Conservation (phyloP, 2,113 vertebrate genomes). For the Porphyrio hochstetteri region DNA sequence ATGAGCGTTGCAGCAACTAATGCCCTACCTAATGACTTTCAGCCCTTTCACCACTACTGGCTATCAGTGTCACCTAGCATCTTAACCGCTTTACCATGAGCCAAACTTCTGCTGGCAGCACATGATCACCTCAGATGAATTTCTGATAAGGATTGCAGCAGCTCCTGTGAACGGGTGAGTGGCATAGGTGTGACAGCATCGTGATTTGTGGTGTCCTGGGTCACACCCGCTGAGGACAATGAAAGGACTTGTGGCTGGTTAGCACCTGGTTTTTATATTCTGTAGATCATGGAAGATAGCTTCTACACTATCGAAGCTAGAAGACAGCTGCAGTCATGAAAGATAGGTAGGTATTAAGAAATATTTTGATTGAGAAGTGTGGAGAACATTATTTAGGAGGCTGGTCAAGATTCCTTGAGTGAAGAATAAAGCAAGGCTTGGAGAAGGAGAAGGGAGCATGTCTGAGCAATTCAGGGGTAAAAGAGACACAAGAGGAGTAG, state of each 20-base stretch:
- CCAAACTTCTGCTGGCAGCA: not conserved
- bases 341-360: not conserved
- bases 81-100: not conserved
- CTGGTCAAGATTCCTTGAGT: not conserved
- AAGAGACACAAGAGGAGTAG: not conserved
- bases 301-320: not conserved
- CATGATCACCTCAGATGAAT: not conserved
- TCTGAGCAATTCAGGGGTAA: not conserved
- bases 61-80: not conserved
- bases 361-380: not conserved
- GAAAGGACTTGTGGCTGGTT: not conserved
- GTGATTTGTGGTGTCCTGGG: not conserved
- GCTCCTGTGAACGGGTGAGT: not conserved
- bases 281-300: not conserved
- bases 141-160: not conserved
- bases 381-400: not conserved
- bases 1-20: not conserved
- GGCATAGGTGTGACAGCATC: not conserved
- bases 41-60: not conserved
- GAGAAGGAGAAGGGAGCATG: not conserved
- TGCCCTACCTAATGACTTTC: not conserved
- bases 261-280: not conserved
- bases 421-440: not conserved
- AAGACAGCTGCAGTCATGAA: not conserved
- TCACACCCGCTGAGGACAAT: not conserved